Base-by-base conservation (phyloP, 64 coral and sea anemone species). In the Dendrophyllia cribrosa region DNA sequence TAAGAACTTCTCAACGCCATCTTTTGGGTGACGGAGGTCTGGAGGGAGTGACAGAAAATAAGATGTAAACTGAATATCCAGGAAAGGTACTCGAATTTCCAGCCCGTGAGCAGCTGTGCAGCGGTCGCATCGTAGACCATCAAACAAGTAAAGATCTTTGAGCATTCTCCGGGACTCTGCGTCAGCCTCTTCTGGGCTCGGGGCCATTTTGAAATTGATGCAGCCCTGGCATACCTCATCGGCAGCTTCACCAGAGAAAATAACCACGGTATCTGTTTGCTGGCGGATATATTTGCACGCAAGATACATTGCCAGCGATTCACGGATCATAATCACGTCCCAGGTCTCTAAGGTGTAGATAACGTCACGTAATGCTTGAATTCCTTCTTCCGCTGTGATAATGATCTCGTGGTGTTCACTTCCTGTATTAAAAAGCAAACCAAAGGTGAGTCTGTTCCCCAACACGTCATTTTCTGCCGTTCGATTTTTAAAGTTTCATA, bases 121-220 rank as follows among this genome's bases (percentile, higher is more conserved):
- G 43, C 97, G 97, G 76, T 98, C 97, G 76, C 97, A 47, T 50
- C 97, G 90, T 22, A 98, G 88, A 25, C 96, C 94, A 71, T 98
- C 97, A 69, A 91, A 98, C 10, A 82, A 47, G 59, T 98, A 90
- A 5, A 98, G 76, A 82, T 98, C 97, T 47, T 96, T 69, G 26
- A 98, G 76, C 25, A 98, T 94, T 61, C 94, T 88, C 19, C 83
- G 71, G 17, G 94, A 95, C 25, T 98, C 97, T 66, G 78, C 70
- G n/a, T 98, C 97, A 43, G 93, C 97, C 53, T 93, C 94, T 13
- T 83, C 77, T 15, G 97, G 60, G 73, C 79, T 90, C 6, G 97
- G 97, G 12, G 97, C 97, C 61, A 96, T 98, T 80, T 98, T 94
- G 76, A 98, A 98, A 71, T 98, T 96, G 82, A 96, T 98, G 67